Evolutionary conservation across 2,888 invertebrate species (phyloP).

Genomic region (Gisinianus flammeolus): DNA sequence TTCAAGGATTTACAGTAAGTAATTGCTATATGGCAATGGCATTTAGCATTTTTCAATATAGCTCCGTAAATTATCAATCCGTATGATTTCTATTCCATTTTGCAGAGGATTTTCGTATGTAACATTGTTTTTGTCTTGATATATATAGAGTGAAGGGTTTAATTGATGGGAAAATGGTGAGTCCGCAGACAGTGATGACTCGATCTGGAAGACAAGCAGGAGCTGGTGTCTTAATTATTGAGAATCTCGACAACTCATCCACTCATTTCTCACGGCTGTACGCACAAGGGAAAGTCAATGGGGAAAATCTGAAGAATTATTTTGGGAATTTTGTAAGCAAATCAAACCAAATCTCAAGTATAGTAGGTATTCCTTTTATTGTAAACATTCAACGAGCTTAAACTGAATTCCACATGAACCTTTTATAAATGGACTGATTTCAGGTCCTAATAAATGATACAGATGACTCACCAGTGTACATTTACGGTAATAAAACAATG

Average conservation of each 20-base stretch:
- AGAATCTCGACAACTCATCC: not conserved
- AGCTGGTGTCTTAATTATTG: slow-evolving; percentile 25
- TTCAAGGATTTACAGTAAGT: slow-evolving; percentile 41
- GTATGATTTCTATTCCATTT: too few relatives aligned
- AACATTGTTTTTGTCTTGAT: too few relatives aligned
- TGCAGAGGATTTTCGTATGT: too few relatives aligned
- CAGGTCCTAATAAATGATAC: slow-evolving; percentile 32
- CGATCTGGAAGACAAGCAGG: slow-evolving; percentile 38
- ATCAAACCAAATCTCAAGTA: too few relatives aligned
- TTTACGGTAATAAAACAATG: slow-evolving; percentile 35
- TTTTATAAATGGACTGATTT: too few relatives aligned
- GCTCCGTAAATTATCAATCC: not conserved
- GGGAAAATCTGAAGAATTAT: slow-evolving; percentile 35
- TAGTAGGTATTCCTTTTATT: too few relatives aligned
- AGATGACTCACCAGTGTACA: slow-evolving; percentile 21
- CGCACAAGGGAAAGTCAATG: slow-evolving; percentile 43
- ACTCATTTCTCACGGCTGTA: slow-evolving; percentile 33
- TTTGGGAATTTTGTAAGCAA: slow-evolving; percentile 44
- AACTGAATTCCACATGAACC: too few relatives aligned
- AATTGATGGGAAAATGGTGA: slow-evolving; percentile 43
- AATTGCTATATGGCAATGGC: not conserved
- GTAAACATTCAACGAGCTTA: too few relatives aligned
- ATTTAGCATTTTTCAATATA: not conserved
- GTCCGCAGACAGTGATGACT: slow-evolving; percentile 30
- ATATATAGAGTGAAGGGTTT: slow-evolving; percentile 43